Conservation (phyloP, 2,797 vertebrate genomes). For the Pseudotriccus pelzelni region DNA sequence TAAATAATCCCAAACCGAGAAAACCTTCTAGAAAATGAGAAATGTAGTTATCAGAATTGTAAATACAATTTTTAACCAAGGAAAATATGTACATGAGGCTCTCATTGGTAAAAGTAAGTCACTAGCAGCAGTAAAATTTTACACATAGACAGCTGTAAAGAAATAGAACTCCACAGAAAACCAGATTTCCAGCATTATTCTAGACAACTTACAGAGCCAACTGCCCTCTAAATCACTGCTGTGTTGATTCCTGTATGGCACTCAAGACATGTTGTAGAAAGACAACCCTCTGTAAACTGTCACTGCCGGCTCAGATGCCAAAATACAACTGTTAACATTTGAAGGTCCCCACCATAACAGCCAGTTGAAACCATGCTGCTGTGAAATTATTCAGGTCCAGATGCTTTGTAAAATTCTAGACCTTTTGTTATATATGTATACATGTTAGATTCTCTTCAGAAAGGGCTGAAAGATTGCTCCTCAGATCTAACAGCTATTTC, state of each 20-base stretch:
- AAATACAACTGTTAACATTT: neutral
- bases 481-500: neutral
- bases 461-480: neutral
- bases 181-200: neutral
- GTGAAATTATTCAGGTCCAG: neutral
- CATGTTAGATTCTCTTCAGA: neutral
- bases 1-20: neutral
- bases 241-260: neutral
- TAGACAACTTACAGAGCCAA: neutral
- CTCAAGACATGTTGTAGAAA: rapidly evolving
- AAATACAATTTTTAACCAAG: neutral
- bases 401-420: neutral
- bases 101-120: neutral
- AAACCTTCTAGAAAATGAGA: neutral
- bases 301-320: neutral
- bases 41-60: neutral
- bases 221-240: neutral
- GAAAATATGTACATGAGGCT: neutral
- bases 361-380: neutral
- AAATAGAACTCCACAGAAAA: neutral
- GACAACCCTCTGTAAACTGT: neutral
- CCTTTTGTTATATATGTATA: neutral
- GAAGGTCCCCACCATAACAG: neutral
- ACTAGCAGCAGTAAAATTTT: neutral
- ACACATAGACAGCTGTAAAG: neutral